phyloP scores from a whole-genome alignment of 2,888 invertebrate species.

The Isotomurus palustris region DNA sequence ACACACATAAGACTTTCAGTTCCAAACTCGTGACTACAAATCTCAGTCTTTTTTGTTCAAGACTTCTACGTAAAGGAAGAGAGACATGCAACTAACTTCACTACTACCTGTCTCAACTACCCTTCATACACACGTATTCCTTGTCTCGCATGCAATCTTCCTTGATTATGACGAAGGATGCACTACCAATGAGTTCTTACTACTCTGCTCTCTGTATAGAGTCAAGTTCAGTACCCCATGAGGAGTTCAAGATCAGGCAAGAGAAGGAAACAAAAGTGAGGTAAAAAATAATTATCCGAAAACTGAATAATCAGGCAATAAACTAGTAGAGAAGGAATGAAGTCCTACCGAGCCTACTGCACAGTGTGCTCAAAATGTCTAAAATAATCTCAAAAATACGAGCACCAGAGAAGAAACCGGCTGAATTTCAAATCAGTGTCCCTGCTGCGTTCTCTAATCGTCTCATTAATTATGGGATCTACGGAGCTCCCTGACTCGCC shows the following conservation, averaged over 20 bases:
- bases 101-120: too few species aligned
- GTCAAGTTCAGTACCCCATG: neutral
- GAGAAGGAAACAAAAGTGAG: conserved; percentile 1
- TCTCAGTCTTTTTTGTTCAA: too few species aligned
- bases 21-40: too few species aligned
- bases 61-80: neutral
- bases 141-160: too few species aligned
- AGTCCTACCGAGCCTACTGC: too few species aligned
- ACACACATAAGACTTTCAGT: neutral
- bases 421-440: conserved; percentile 4
- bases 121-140: too few species aligned
- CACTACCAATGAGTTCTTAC: too few species aligned
- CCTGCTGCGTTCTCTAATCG: conserved; percentile 21
- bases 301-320: conserved; percentile 7
- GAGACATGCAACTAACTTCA: neutral
- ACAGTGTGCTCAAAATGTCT: neutral
- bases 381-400: conserved; percentile 8
- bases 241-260: neutral
- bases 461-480: conserved; percentile 23
- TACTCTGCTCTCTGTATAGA: too few species aligned
- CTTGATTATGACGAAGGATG: too few species aligned
- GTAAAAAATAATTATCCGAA: conserved; percentile 3
- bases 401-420: conserved; percentile 4
- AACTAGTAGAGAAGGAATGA: neutral
- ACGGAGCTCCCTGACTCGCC: too few species aligned